Percentiles rank a stretch among this genome's conserved stretches.
phyloP scores from a whole-genome alignment of 2,888 invertebrate genomes.

The Scelioninae gen. 1 region DNA sequence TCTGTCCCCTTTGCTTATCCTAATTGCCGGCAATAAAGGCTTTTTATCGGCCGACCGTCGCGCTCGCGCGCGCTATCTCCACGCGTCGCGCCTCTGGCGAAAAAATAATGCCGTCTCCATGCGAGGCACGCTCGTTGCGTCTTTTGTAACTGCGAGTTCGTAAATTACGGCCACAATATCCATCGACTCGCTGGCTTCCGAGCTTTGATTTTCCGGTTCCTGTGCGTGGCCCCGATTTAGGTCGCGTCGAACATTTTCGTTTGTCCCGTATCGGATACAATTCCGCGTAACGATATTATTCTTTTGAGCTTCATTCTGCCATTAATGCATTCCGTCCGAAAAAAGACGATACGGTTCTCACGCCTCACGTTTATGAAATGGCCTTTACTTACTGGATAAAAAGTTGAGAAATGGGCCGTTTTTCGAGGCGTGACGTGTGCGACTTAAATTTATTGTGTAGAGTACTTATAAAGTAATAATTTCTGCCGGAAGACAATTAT shows the following conservation, averaged over 20 bases:
- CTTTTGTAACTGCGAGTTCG: conserved; percentile 35
- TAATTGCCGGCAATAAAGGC: conserved; percentile 82
- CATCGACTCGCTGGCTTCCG: conserved; percentile 4
- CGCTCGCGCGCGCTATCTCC: conserved; percentile 72
- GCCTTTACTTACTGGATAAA: conserved; percentile 4
- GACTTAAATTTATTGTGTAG: conserved; percentile 1
- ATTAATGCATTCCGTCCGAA: conserved; percentile 17
- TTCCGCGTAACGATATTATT: conserved; percentile 15
- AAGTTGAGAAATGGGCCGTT: conserved; percentile 21
- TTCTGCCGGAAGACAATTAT: conserved; percentile 1
- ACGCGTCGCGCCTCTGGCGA: conserved; percentile 29
- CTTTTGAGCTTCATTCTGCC: not conserved
- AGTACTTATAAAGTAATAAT: conserved; percentile 16
- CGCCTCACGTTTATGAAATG: conserved; percentile 19
- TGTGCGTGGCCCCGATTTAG: conserved; percentile 6
- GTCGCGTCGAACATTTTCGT: not conserved
- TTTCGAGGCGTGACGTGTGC: conserved; percentile 1
- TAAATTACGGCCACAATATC: conserved; percentile 23
- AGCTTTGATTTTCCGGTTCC: conserved; percentile 57
- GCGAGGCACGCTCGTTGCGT: conserved; percentile 39
- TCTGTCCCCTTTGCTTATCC: conserved; percentile 77
- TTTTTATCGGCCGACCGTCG: conserved; percentile 78
- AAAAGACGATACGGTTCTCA: not conserved
- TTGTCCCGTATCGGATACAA: not conserved
- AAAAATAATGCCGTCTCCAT: conserved; percentile 43